Conservation (phyloP, 1,140 invertebrate genomes). For the Zaprionus nigranus region DNA sequence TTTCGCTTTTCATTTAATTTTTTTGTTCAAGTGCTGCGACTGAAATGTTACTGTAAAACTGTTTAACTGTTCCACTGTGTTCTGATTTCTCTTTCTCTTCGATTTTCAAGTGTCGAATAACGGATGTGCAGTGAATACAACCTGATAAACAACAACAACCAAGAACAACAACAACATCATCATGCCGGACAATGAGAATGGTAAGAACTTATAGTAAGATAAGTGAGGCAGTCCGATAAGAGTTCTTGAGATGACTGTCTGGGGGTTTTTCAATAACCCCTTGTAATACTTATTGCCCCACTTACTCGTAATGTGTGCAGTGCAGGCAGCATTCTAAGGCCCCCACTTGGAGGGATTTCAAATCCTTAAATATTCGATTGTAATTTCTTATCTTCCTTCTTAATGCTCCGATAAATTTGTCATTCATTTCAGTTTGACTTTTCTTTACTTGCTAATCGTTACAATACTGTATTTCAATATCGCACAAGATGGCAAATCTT, state of each 20-base stretch:
- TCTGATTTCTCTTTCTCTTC: constrained; percentile 58
- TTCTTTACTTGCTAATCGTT: not conserved
- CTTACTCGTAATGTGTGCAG: too few relatives aligned
- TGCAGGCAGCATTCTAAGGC: too few relatives aligned
- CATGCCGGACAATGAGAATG: constrained; percentile 70
- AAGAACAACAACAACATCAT: constrained; percentile 13
- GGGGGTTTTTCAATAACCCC: not conserved
- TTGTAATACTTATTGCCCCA: not conserved
- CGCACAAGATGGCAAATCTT: not conserved
- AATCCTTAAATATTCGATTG: too few relatives aligned
- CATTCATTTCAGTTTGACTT: not conserved
- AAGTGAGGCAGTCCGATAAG: not conserved
- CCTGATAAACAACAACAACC: constrained; percentile 13
- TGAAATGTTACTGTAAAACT: not conserved
- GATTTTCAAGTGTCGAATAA: constrained; percentile 66
- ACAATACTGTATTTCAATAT: not conserved
- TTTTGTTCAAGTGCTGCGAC: constrained; percentile 24
- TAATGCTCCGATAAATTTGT: not conserved
- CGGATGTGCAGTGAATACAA: constrained; percentile 58
- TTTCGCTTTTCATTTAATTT: constrained; percentile 22
- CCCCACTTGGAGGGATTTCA: too few relatives aligned
- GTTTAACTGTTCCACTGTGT: constrained; percentile 8
- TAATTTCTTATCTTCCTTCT: too few relatives aligned
- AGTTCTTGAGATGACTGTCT: not conserved
- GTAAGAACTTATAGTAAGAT: constrained; percentile 45